phyloP scores from a whole-genome alignment of 1,140 invertebrate genomes.

The Conus betulinus region DNA sequence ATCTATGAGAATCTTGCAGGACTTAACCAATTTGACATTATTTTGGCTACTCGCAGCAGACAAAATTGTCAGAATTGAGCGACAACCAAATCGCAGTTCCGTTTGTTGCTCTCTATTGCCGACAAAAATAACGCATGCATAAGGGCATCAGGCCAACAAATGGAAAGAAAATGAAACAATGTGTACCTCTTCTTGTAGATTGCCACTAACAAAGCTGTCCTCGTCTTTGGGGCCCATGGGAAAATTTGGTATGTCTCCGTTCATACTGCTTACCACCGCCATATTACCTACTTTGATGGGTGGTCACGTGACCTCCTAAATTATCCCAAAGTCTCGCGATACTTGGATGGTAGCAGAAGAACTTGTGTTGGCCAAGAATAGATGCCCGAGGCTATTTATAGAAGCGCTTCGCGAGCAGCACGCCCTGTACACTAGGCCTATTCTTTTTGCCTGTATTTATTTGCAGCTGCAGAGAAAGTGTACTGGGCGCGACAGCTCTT shows the following conservation, averaged over 20 bases:
- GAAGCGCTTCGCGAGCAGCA: not conserved
- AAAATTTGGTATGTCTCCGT: slow-evolving; percentile 71
- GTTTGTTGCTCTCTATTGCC: not conserved
- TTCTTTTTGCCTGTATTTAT: not conserved
- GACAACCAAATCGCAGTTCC: slow-evolving; percentile 16
- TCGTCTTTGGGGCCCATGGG: slow-evolving; percentile 54
- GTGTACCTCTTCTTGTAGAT: slow-evolving; percentile 69
- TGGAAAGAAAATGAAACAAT: slow-evolving; percentile 29
- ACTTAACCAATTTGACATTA: slow-evolving; percentile 19
- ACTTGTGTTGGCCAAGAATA: not conserved
- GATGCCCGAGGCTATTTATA: not conserved
- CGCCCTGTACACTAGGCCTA: not conserved
- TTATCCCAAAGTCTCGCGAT: slow-evolving; percentile 55
- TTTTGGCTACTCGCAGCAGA: slow-evolving; percentile 21
- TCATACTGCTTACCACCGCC: slow-evolving; percentile 69
- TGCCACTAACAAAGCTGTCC: slow-evolving; percentile 58
- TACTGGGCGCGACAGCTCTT: not conserved
- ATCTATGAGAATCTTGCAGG: not conserved
- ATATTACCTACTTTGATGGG: slow-evolving; percentile 67
- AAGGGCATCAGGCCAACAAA: not conserved
- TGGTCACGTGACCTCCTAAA: slow-evolving; percentile 64
- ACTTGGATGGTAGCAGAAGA: slow-evolving; percentile 31
- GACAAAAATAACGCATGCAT: not conserved
- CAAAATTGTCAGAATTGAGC: slow-evolving; percentile 2
- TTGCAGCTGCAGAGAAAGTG: not conserved